phyloP scores from a whole-genome alignment of 2,113 vertebrate species.

The Narcine bancroftii region DNA sequence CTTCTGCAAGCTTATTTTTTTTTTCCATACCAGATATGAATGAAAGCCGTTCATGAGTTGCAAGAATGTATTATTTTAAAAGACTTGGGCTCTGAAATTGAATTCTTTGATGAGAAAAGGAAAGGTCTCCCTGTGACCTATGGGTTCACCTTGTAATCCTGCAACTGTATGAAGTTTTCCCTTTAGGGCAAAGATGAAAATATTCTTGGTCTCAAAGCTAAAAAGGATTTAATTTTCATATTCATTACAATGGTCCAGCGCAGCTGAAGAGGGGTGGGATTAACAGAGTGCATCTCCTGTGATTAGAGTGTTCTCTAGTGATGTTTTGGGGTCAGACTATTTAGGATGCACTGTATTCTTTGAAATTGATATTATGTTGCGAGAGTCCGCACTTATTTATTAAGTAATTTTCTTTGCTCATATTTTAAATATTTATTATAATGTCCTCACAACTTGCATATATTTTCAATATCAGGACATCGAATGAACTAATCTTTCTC shows the following conservation, averaged over 20 bases:
- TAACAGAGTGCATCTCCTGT: constrained; percentile 52
- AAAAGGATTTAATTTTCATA: constrained; percentile 71
- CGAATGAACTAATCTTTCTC: not conserved
- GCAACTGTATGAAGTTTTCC: constrained; percentile 54
- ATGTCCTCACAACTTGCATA: too few relatives aligned
- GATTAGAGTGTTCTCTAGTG: constrained; percentile 57
- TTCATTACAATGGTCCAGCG: constrained; percentile 56
- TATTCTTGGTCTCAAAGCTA: constrained; percentile 53
- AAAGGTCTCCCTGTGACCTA: constrained; percentile 67
- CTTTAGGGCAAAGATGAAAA: constrained; percentile 61
- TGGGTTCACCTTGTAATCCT: constrained; percentile 66
- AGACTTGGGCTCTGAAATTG: constrained; percentile 71
- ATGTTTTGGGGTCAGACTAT: constrained; percentile 54
- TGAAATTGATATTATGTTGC: constrained; percentile 56
- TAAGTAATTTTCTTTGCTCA: not conserved
- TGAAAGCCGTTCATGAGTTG: constrained; percentile 54
- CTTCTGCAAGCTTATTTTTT: constrained; percentile 49
- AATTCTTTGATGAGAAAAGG: constrained; percentile 76
- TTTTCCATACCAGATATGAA: constrained; percentile 65
- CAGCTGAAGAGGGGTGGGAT: constrained; percentile 50
- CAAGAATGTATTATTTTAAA: constrained; percentile 76
- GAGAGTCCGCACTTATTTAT: not conserved
- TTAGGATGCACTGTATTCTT: constrained; percentile 54
- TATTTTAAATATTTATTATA: not conserved
- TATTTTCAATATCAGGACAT: too few relatives aligned